Conservation (phyloP, 2,113 vertebrate genomes). For the Aphelocoma coerulescens region DNA sequence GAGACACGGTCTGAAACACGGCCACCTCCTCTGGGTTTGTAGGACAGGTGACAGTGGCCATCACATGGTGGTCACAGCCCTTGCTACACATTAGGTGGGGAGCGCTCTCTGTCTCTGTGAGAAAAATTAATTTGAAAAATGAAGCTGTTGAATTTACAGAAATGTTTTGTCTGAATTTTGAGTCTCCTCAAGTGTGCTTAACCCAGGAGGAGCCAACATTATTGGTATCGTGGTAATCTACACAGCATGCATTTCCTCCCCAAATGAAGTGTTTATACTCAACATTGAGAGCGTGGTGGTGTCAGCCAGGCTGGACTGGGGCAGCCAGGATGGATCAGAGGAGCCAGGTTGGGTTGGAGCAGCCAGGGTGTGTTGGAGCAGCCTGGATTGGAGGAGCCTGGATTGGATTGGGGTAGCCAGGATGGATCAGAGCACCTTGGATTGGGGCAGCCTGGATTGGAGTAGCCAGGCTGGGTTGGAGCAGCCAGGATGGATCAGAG, state of each 20-base stretch:
- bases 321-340: neutral
- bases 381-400: neutral
- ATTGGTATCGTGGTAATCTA: neutral
- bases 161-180: neutral
- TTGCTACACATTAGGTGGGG: neutral
- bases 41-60: neutral
- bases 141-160: neutral
- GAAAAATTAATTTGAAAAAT: neutral
- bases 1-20: neutral
- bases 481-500: neutral
- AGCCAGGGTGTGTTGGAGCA: neutral
- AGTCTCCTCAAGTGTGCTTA: neutral
- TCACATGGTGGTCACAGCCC: neutral
- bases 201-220: neutral
- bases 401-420: neutral
- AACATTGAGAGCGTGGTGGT: accelerated
- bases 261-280: accelerated
- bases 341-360: accelerated
- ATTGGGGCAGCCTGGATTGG: neutral
- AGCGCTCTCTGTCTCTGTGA: neutral
- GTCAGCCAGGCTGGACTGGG: neutral
- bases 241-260: neutral
- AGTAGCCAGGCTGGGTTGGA: accelerated
- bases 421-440: neutral
- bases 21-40: neutral